phyloP scores from a whole-genome alignment of 2,888 invertebrate genomes.

The Sinopyrophorus schimmeli region DNA sequence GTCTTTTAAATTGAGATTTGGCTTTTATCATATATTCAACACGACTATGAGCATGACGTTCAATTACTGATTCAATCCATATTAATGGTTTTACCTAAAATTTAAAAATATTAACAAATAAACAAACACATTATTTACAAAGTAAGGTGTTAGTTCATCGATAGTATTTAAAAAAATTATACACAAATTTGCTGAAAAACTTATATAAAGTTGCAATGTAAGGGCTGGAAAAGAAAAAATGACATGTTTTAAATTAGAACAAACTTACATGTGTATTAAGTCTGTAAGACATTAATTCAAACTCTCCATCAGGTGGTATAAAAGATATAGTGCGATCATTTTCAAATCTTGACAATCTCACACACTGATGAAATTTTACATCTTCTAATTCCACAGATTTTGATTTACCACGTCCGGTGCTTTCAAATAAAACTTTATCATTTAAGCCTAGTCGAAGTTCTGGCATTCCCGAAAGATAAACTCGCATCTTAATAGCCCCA shows the following conservation, averaged over 20 bases:
- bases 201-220: too few relatives aligned
- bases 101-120: neutral
- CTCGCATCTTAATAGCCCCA: constrained; percentile 98
- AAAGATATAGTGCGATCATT: constrained; percentile 98
- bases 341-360: constrained; percentile 93
- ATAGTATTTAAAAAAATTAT: constrained; percentile 5
- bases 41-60: constrained; percentile 94
- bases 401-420: constrained; percentile 94
- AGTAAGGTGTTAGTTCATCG: too few relatives aligned
- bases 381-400: constrained; percentile 98
- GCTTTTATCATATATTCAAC: constrained; percentile 99
- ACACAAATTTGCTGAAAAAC: neutral
- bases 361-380: constrained; percentile 99
- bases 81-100: constrained; percentile 82
- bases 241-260: too few relatives aligned
- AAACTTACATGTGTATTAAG: constrained; percentile 82
- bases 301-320: constrained; percentile 98
- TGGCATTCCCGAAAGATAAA: constrained; percentile 98
- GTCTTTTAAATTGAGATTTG: constrained; percentile 95
- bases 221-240: too few relatives aligned
- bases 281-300: constrained; percentile 98
- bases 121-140: too few relatives aligned
- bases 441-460: constrained; percentile 94
- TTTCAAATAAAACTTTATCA: constrained; percentile 97
- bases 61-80: constrained; percentile 99